phyloP scores from a whole-genome alignment of 1,140 invertebrate species.

The Platyscapa corneri region DNA sequence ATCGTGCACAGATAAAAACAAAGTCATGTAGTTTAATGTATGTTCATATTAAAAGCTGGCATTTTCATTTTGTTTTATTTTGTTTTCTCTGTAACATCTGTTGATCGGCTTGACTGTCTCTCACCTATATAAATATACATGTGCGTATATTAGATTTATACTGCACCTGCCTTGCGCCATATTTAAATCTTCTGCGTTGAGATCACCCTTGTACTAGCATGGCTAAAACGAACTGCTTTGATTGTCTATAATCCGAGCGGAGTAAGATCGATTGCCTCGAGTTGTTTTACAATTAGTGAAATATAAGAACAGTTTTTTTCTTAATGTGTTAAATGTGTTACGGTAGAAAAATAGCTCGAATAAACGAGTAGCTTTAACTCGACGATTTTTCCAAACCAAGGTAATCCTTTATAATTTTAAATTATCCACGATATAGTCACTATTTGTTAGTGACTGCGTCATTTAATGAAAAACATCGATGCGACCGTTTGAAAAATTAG shows the following conservation, averaged over 20 bases:
- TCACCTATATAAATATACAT: neutral
- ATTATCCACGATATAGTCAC: too few species aligned
- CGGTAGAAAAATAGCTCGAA: too few species aligned
- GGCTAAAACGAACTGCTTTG: conserved; percentile 61
- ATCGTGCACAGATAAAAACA: conserved; percentile 34
- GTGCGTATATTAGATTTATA: conserved; percentile 21
- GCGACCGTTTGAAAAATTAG: too few species aligned
- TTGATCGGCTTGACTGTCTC: neutral
- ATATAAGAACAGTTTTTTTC: too few species aligned
- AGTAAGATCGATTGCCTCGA: conserved; percentile 49
- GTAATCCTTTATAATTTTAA: too few species aligned
- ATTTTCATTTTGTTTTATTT: neutral
- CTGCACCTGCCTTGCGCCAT: conserved; percentile 54
- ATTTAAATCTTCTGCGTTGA: conserved; percentile 59
- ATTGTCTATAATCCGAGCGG: conserved; percentile 59
- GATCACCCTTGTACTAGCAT: conserved; percentile 62
- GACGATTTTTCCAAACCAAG: too few species aligned
- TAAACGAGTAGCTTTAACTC: too few species aligned
- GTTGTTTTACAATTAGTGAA: too few species aligned
- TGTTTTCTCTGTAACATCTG: neutral
- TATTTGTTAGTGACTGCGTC: too few species aligned
- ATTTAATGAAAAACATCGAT: too few species aligned
- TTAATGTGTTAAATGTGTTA: too few species aligned
- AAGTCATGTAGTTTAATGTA: conserved; percentile 33
- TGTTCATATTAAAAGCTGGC: conserved; percentile 3